Evolutionary conservation across 2,797 vertebrate species (phyloP).

Genomic region (Enteromius radiatus): DNA sequence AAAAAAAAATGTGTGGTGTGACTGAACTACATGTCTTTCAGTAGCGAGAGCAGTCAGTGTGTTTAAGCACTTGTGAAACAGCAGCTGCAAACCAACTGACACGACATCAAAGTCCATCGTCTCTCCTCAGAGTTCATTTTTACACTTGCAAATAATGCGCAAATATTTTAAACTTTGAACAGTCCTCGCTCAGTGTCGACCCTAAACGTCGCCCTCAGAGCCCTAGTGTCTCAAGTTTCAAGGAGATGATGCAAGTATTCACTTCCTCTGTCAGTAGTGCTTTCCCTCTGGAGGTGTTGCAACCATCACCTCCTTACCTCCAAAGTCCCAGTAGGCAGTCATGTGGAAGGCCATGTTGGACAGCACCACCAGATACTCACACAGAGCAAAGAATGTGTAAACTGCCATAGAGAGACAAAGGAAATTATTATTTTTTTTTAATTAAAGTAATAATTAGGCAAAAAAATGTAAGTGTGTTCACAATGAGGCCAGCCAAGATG

Average conservation of each 20-base stretch:
- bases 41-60: background rate
- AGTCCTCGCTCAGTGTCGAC: background rate
- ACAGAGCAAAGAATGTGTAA: constrained; percentile 90
- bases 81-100: background rate
- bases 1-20: constrained; percentile 19
- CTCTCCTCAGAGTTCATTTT: background rate
- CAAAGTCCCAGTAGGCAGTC: constrained; percentile 95
- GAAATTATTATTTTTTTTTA: background rate
- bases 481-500: background rate
- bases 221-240: constrained; percentile 21
- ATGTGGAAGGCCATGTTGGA: constrained; percentile 98
- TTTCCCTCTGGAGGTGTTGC: constrained; percentile 86
- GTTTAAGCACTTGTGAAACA: constrained; percentile 8
- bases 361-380: constrained; percentile 93
- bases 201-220: background rate
- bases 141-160: background rate
- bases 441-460: background rate
- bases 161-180: background rate
- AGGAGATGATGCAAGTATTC: background rate
- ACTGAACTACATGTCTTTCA: background rate
- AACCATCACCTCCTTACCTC: constrained; percentile 87
- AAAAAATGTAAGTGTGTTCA: background rate
- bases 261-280: constrained; percentile 76
- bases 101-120: background rate
- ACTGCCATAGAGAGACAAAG: constrained; percentile 70